Conservation (phyloP, 2,888 invertebrate genomes). For the Meta bourneti region DNA sequence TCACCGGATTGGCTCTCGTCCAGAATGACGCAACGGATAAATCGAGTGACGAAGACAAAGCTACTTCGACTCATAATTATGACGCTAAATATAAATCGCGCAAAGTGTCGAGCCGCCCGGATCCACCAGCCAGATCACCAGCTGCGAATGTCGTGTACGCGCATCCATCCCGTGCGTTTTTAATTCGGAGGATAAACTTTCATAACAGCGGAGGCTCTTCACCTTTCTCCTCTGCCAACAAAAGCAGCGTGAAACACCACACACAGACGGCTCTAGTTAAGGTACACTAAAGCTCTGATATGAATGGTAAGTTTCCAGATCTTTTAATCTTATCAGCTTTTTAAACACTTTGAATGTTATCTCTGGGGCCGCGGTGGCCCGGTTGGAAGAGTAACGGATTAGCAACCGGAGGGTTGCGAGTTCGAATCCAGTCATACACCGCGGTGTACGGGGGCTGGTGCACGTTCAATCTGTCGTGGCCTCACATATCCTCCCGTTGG, state of each 20-base stretch:
- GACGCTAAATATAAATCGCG: conserved; percentile 65
- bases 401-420: too few species aligned
- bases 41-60: conserved; percentile 43
- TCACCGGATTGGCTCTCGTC: conserved; percentile 24
- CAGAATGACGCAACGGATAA: conserved; percentile 46
- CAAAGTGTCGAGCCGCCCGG: conserved; percentile 35
- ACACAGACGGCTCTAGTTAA: not conserved
- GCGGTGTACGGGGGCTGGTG: too few species aligned
- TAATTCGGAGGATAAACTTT: not conserved
- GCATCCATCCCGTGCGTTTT: not conserved
- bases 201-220: not conserved
- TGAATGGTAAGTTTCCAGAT: not conserved
- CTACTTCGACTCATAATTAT: conserved; percentile 52
- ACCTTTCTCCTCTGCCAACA: not conserved
- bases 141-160: not conserved
- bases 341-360: too few species aligned
- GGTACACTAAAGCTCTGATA: not conserved
- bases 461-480: too few species aligned
- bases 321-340: too few species aligned
- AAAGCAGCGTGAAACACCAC: too few species aligned
- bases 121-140: not conserved
- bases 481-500: too few species aligned
- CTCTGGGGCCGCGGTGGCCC: too few species aligned
- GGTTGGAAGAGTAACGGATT: too few species aligned
- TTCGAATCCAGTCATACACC: too few species aligned